Base-by-base conservation (phyloP, 2,113 vertebrate genomes). In the Pomatostomus ruficeps region DNA sequence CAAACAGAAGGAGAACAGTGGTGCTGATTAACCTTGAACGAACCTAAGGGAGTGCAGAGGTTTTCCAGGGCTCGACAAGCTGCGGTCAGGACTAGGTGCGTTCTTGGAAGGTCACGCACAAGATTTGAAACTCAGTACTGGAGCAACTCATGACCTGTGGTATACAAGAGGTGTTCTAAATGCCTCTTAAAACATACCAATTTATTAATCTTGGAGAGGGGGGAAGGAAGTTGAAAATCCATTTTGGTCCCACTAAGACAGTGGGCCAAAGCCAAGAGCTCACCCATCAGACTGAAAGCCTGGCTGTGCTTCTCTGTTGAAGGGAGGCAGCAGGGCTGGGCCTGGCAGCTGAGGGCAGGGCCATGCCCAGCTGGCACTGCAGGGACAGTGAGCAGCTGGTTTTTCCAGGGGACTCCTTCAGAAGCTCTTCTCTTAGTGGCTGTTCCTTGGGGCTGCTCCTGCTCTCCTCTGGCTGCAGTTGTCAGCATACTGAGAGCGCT, bases 11-110 rank as follows among this genome's bases (percentile, higher is more conserved):
- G 38, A 67, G 59, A 95, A 48, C 63, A 71, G 63, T 63, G n/a
- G 16, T n/a, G 35, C 71, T 95, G 85, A 96, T 95, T 96, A 94
- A 95, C 94, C 94, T 97, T 91, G 89, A 92, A 36, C 5, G 20
- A 94, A 70, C 46, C 28, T 55, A 61, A 48, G 45, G n/a, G 25
- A 71, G 51, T 4, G 13, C 3, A 5, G 36, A 74, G 75, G 36
- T 83, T 74, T 91, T 63, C 51, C 43, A 55, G 35, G 59, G 65
- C 78, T 59, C 38, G 4, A 14, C 8, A 70, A 40, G 15, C 71
- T 51, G 29, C 40, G 2, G 21, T 86, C 40, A 88, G 51, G 67
- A 76, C 22, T 45, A 33, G 66, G 35, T 85, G 58, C 14, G 33
- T 89, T 93, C 94, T 85, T 67, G 38, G 35, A 86, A 88, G 75